Evolutionary conservation across 30 jellyfish, hydroid and myxozoan species (phyloP).

Genomic region (Catostylus mosaicus): DNA sequence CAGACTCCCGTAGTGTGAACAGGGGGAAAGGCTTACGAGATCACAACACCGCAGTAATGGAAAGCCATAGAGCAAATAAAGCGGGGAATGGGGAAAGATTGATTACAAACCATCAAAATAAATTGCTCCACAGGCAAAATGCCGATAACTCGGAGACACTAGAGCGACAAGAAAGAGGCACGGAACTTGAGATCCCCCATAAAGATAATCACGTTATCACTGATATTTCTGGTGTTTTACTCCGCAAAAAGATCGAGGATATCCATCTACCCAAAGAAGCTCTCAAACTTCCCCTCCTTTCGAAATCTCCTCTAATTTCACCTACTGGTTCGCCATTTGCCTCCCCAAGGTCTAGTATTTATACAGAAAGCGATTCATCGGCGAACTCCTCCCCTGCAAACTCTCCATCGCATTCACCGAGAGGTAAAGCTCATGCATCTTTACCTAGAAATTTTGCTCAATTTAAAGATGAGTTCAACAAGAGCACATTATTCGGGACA

Average conservation of each 20-base stretch:
- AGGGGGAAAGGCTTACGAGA: not conserved
- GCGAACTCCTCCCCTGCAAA: constrained; percentile 20
- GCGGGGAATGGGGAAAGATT: too few species aligned
- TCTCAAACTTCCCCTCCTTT: constrained; percentile 26
- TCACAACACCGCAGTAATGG: not conserved
- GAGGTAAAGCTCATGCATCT: not conserved
- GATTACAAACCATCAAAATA: too few species aligned
- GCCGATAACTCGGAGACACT: not conserved
- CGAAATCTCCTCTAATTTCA: constrained; percentile 15
- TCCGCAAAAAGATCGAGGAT: constrained; percentile 3
- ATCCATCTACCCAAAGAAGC: not conserved
- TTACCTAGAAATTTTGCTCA: constrained; percentile 21
- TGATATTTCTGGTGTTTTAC: not conserved
- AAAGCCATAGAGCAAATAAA: not conserved
- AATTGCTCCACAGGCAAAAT: too few species aligned
- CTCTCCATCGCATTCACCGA: constrained; percentile 37
- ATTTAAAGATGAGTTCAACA: constrained; percentile 2
- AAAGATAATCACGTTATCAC: not conserved
- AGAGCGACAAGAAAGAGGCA: not conserved
- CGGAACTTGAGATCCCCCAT: not conserved
- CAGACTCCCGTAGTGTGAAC: not conserved
- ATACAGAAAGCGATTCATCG: constrained; percentile 7
- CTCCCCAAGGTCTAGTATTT: constrained; percentile 17
- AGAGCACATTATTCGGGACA: not conserved
- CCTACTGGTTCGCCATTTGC: constrained; percentile 31